These are phyloP conservation scores for Cantharis flavilabris DNA, from an alignment of 2,888 invertebrate species.

Conservation along the genomic window DNA sequence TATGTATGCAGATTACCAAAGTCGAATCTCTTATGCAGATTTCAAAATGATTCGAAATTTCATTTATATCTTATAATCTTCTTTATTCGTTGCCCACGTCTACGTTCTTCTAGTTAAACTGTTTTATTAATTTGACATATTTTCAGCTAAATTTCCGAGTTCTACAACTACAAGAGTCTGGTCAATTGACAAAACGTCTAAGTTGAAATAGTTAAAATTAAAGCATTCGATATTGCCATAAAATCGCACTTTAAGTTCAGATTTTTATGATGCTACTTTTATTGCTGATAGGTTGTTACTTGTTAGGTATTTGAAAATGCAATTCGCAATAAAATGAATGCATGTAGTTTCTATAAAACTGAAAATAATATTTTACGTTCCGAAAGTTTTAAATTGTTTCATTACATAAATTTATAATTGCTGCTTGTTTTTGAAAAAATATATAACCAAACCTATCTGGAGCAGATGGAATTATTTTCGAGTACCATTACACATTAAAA, in stretches of 20 bases:
- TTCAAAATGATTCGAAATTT: slow-evolving; percentile 17
- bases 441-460: too few species aligned
- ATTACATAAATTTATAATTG: background rate
- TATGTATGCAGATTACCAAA: slow-evolving; percentile 38
- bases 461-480: too few species aligned
- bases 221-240: background rate
- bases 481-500: background rate
- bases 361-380: background rate
- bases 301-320: background rate
- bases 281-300: background rate
- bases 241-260: background rate
- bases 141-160: too few species aligned
- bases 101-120: background rate
- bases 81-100: slow-evolving; percentile 1
- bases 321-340: background rate
- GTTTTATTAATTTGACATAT: background rate
- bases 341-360: background rate
- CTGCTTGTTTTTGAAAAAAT: background rate
- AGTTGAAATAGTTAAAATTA: background rate
- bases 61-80: slow-evolving; percentile 23
- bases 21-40: slow-evolving; percentile 31
- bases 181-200: too few species aligned
- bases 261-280: background rate
- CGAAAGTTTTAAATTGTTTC: background rate
- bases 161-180: too few species aligned